Percentiles rank a stretch among this genome's conserved stretches.
phyloP scores from a whole-genome alignment of 2,888 invertebrate genomes.

The Rhamnusium bicolor region DNA sequence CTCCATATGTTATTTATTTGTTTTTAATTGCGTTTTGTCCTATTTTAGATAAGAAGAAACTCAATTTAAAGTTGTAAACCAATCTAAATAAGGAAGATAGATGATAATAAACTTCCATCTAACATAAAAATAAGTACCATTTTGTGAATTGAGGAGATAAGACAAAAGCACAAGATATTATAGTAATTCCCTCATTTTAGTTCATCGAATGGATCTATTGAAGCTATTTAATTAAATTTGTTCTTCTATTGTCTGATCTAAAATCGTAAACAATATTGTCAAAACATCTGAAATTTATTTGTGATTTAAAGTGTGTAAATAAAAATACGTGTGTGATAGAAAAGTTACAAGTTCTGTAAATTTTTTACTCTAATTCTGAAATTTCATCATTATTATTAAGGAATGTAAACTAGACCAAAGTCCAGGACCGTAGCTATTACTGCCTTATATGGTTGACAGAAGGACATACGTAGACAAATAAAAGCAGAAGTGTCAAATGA shows the following conservation, averaged over 20 bases:
- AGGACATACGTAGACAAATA: too few relatives aligned
- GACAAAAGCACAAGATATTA: background rate
- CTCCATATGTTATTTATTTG: too few relatives aligned
- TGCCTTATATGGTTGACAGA: too few relatives aligned
- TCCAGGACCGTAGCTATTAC: too few relatives aligned
- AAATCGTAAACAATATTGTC: background rate
- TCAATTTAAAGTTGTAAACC: background rate
- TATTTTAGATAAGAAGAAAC: background rate
- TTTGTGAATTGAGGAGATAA: background rate
- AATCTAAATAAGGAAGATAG: background rate
- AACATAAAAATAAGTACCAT: background rate
- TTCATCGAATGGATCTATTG: background rate
- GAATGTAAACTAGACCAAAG: too few relatives aligned
- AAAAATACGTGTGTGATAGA: background rate
- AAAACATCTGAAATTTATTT: background rate
- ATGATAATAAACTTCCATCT: background rate
- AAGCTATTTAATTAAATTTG: background rate
- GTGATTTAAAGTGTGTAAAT: background rate
- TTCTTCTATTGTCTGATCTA: background rate
- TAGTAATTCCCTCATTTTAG: background rate
- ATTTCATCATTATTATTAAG: too few relatives aligned
- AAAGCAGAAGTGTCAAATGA: too few relatives aligned
- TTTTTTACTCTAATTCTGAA: too few relatives aligned
- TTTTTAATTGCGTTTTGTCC: too few relatives aligned
- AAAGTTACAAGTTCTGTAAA: too few relatives aligned